phyloP scores from a whole-genome alignment of 2,113 vertebrate species.

The Eolophus roseicapilla region DNA sequence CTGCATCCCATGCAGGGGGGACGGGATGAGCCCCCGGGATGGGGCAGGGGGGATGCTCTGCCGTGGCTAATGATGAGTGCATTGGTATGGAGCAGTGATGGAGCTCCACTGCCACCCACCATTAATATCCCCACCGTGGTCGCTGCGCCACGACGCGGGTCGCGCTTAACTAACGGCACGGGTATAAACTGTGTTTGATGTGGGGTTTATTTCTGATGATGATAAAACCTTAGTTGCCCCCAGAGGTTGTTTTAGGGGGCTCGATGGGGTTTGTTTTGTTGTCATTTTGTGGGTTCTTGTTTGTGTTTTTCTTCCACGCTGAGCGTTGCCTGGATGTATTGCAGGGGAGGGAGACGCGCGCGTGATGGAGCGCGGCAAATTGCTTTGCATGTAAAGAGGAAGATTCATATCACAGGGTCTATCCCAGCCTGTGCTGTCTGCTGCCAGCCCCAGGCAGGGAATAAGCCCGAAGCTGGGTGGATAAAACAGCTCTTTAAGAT shows the following conservation, averaged over 20 bases:
- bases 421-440: background rate
- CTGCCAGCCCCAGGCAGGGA: conserved; percentile 4
- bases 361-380: background rate
- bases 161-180: conserved; percentile 83
- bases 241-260: conserved; percentile 66
- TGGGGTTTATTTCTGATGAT: conserved; percentile 77
- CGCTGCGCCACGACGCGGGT: conserved; percentile 62
- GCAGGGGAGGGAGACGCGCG: background rate
- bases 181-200: conserved; percentile 81
- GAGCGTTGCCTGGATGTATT: conserved; percentile 18
- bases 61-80: conserved; percentile 71
- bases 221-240: conserved; percentile 75
- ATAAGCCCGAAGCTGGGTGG: conserved; percentile 13
- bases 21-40: background rate
- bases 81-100: background rate
- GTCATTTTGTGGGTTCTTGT: background rate
- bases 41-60: background rate
- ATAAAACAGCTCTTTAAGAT: conserved; percentile 60
- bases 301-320: background rate
- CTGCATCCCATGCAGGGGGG: background rate
- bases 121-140: conserved; percentile 78
- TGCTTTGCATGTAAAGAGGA: conserved; percentile 41
- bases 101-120: conserved; percentile 77
- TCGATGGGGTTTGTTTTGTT: background rate
- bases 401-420: conserved; percentile 26